Percentiles rank a stretch among this genome's conserved stretches.
These are phyloP conservation scores for Tinamus guttatus DNA, from an alignment of 2,113 vertebrate species.

Conservation along the genomic window DNA sequence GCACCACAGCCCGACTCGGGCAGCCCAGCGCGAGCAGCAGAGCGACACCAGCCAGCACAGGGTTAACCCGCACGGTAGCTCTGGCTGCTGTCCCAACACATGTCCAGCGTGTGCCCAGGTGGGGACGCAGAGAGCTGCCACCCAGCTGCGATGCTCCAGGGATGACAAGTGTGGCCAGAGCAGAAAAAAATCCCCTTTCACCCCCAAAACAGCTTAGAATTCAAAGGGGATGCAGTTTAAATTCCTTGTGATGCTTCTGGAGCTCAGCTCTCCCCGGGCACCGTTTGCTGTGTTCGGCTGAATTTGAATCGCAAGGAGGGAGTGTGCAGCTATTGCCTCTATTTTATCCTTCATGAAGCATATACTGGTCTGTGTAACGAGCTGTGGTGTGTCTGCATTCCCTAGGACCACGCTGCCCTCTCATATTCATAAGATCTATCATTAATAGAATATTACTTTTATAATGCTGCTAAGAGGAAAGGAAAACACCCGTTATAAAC, in stretches of 20 bases:
- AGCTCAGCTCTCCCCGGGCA: neutral
- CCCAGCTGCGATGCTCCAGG: neutral
- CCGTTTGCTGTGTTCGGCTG: neutral
- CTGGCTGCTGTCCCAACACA: neutral
- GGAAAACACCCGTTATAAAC: conserved; percentile 2
- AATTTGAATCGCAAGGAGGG: neutral
- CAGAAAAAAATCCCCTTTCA: neutral
- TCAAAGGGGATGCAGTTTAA: neutral
- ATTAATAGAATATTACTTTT: conserved; percentile 1
- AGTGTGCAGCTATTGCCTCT: conserved; percentile 40
- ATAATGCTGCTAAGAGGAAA: conserved; percentile 13
- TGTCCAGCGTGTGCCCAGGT: fast-evolving
- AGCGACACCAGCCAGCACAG: neutral
- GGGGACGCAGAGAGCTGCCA: neutral
- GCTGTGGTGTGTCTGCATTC: neutral
- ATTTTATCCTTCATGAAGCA: neutral
- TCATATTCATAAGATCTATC: neutral
- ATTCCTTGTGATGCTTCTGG: neutral
- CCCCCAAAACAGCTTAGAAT: neutral
- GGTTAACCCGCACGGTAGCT: neutral
- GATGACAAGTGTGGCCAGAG: neutral
- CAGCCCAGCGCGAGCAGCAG: neutral
- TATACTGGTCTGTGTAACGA: neutral
- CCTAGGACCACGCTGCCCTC: conserved; percentile 1
- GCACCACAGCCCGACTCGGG: too few relatives aligned